A percentile compares a stretch with the other conserved stretches of the same genome.
Conservation (phyloP, 2,888 invertebrate species). For the Pachydiplax longipennis region DNA sequence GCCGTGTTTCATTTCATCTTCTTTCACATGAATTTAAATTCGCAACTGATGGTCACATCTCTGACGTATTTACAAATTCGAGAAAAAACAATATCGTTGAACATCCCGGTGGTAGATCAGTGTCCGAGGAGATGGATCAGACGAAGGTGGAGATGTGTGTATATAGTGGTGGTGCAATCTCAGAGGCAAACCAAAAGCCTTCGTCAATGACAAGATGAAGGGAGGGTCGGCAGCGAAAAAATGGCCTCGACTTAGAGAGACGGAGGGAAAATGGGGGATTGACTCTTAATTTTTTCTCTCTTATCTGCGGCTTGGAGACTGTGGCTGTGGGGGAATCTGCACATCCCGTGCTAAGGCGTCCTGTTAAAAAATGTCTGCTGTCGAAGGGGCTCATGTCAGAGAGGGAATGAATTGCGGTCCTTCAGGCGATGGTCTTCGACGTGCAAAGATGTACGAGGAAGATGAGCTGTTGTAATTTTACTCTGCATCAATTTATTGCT, state of each 20-base stretch:
- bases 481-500: not conserved
- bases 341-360: not conserved
- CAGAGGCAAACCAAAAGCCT: too few relatives aligned
- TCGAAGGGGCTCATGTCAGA: not conserved
- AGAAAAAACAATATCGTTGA: too few relatives aligned
- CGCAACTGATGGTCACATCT: too few relatives aligned
- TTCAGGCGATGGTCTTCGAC: too few relatives aligned
- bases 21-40: too few relatives aligned
- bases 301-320: conserved; percentile 19
- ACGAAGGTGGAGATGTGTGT: too few relatives aligned
- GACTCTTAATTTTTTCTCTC: conserved; percentile 30
- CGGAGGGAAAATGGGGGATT: not conserved
- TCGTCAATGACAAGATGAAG: not conserved
- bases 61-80: too few relatives aligned
- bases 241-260: not conserved
- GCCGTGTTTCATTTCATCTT: too few relatives aligned
- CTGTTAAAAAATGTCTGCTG: not conserved
- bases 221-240: conserved; percentile 6
- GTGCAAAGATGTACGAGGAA: not conserved
- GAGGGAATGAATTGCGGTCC: not conserved
- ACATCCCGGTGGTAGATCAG: too few relatives aligned
- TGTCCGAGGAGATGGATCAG: too few relatives aligned
- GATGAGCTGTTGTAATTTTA: not conserved
- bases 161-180: too few relatives aligned
- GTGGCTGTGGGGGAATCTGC: not conserved